Base-by-base conservation (phyloP, 1,140 invertebrate species). In the Aplysia californica region DNA sequence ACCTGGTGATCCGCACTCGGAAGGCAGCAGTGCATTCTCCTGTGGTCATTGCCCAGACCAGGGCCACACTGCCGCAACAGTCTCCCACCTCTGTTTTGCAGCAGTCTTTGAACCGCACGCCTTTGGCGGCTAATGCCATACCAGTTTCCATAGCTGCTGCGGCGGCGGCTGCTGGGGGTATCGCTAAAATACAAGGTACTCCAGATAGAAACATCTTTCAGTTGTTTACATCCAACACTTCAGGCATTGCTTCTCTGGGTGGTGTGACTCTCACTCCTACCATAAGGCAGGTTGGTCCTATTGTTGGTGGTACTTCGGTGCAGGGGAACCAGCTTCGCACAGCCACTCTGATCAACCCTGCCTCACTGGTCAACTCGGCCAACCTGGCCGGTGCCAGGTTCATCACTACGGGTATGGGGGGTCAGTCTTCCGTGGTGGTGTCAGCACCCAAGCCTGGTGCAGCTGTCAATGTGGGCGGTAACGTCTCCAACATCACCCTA, bases 1-100 rank as follows among this genome's bases (percentile, higher is more conserved):
- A 92, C 81, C 85, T 91, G 61, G 90, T 92, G 0, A 91, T 92
- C 68, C 81, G 91, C 39, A 92, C 91, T 10, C 79, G 91, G 31
- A 85, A 91, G 36, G 90, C 91, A 69, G 90, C 89, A 67, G 80
- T 83, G 1, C 83, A 86, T 70, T 84, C 81, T 64, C 75, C 80
- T 70, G 78, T 76, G 33, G 59, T 70, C 1, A 31, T 75, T 18
- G 70, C 55, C 6, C 66, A 68, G 36, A 6, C 39, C 73, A 39
- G 29, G 68, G 74, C 23, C 18, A 59, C 38, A 73, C 36, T 10
- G 66, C 36, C 6, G 65, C 78, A 2, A 31, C 6, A 33, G 3
- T 29, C 2, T 29, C 44, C 31, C 4, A 55, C 59, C 18, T 72
- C 70, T 61, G 70, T 61, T 36, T 29, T 61, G 10, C 70, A 72